A percentile compares a stretch with the other conserved stretches of the same genome.
Conservation (phyloP, 2,888 invertebrate species). For the Polyommatus iphigenia region DNA sequence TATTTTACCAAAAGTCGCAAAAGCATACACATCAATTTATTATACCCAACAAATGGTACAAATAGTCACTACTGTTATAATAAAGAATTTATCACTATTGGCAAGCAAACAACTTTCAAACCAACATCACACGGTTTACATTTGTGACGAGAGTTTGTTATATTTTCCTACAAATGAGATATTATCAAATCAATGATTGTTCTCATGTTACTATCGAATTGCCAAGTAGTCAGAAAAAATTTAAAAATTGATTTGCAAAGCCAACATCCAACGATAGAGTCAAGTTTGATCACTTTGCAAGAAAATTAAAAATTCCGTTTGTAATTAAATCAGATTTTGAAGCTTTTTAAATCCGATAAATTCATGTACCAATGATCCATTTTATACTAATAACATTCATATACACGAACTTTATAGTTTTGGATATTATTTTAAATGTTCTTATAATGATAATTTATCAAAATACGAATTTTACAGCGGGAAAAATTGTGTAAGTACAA, state of each 20-base stretch:
- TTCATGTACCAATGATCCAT: too few species aligned
- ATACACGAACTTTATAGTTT: conserved; percentile 46
- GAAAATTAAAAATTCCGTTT: not conserved
- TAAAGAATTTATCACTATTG: conserved; percentile 10
- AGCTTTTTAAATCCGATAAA: too few species aligned
- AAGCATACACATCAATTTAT: not conserved
- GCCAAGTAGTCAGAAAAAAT: conserved; percentile 35
- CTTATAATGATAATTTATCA: conserved; percentile 44
- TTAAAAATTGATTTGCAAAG: conserved; percentile 40
- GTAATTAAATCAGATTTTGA: too few species aligned
- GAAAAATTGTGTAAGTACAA: conserved; percentile 40
- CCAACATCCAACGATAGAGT: conserved; percentile 36
- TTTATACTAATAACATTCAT: conserved; percentile 41
- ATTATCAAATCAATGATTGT: conserved; percentile 38
- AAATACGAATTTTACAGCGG: conserved; percentile 44
- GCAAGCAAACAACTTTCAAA: conserved; percentile 15
- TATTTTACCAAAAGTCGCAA: too few species aligned
- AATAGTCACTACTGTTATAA: conserved; percentile 21
- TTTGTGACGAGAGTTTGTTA: conserved; percentile 38
- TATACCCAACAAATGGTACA: not conserved
- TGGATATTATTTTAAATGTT: conserved; percentile 47
- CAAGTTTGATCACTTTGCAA: conserved; percentile 38
- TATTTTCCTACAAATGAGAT: too few species aligned
- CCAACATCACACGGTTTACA: conserved; percentile 26
- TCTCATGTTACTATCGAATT: conserved; percentile 38